Evolutionary conservation across 2,888 invertebrate genomes (phyloP).

Genomic region (Aphidoletes aphidimyza): DNA sequence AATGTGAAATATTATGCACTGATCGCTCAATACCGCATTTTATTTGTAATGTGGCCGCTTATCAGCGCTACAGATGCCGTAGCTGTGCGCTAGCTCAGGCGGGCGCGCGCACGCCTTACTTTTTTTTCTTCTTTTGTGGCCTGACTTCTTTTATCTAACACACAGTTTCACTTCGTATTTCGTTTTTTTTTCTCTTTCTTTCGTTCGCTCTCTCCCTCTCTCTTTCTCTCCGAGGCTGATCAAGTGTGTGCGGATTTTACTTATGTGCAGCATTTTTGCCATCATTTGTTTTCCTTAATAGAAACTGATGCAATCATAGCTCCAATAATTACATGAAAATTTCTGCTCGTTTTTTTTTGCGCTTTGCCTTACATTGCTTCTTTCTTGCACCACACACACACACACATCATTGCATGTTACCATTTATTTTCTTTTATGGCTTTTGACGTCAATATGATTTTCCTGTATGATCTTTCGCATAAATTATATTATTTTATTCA

Average conservation of each 20-base stretch:
- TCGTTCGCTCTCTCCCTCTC: neutral
- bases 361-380: neutral
- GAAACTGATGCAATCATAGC: constrained; percentile 42
- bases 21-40: neutral
- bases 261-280: constrained; percentile 45
- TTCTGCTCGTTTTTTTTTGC: neutral
- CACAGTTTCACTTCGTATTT: constrained; percentile 21
- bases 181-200: neutral
- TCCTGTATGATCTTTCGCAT: no score
- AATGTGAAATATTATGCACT: constrained; percentile 29
- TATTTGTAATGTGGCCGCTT: neutral
- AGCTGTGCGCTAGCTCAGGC: no score
- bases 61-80: constrained; percentile 5
- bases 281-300: constrained; percentile 39
- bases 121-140: neutral
- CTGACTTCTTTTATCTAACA: constrained; percentile 14
- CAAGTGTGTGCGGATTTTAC: neutral
- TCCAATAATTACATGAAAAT: constrained; percentile 36
- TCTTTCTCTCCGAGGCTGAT: no score
- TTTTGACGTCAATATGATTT: neutral
- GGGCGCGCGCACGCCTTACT: no score
- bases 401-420: neutral
- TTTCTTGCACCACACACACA: neutral
- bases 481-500: no score
- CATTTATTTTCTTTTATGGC: neutral